Evolutionary conservation across 2,888 invertebrate genomes (phyloP).

Genomic region (Lamproptera curius): DNA sequence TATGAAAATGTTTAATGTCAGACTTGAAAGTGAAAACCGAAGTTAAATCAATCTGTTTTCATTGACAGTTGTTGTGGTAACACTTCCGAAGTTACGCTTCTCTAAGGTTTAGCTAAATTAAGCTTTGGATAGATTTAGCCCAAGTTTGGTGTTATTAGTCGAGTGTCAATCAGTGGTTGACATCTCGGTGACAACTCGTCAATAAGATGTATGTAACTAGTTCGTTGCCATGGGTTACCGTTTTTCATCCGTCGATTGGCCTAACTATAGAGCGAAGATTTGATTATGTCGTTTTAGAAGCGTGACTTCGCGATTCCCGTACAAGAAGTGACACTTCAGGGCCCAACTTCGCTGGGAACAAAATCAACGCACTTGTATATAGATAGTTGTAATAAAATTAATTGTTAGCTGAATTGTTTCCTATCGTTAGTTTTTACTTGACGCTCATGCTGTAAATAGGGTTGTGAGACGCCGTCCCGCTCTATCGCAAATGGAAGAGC

Average conservation of each 20-base stretch:
- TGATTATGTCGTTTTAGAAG: not conserved
- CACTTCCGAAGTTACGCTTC: too few species aligned
- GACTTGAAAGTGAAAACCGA: too few species aligned
- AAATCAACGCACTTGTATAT: conserved; percentile 2
- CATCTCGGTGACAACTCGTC: too few species aligned
- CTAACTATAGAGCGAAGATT: not conserved
- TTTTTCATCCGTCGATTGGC: not conserved
- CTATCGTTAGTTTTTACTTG: conserved; percentile 14
- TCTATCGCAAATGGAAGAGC: conserved; percentile 1
- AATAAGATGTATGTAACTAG: too few species aligned
- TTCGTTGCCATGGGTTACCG: too few species aligned
- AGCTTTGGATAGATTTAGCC: not conserved
- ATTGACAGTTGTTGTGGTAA: too few species aligned
- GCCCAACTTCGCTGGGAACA: too few species aligned
- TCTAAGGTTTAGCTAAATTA: too few species aligned
- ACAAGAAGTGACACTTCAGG: too few species aligned
- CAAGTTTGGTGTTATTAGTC: not conserved
- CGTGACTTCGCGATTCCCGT: not conserved
- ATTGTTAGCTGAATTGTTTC: not conserved
- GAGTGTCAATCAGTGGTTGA: too few species aligned
- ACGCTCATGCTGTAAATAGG: conserved; percentile 13
- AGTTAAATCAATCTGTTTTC: too few species aligned
- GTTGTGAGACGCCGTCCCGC: conserved; percentile 5
- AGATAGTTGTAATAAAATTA: conserved; percentile 8
- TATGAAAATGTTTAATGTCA: too few species aligned